Evolutionary conservation across 2,797 vertebrate genomes (phyloP), one percentile per base, ranked within the genome.

Genomic region (Acomys russatus): DNA sequence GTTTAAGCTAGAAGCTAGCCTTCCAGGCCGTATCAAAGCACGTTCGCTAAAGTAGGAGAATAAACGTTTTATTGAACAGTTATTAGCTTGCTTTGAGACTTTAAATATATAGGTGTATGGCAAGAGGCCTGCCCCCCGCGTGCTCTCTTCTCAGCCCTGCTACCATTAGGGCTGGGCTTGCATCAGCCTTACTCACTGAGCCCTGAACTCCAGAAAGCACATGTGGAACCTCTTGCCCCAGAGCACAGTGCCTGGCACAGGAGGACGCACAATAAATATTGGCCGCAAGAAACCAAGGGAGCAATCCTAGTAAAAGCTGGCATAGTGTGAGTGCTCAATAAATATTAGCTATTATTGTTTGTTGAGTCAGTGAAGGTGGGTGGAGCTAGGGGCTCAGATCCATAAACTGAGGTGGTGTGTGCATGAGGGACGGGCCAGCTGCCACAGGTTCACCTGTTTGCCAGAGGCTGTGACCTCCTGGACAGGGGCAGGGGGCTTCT

Each of bases 1-100:
- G 49, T 51, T 82, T 82, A 84, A 0, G 12, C 49, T 59, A 61
- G 83, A 93, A 79, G 23, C 68, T 79, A 59, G 49, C 18, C 76
- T 25, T 63, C 14, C n/a, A 66, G 63, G 80, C 70, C n/a, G 35
- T 15, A 73, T 49, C 68, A 74, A 83, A 54, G 23, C 3, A 4
- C 25, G 30, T 33, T 91, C 38, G 49, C 83, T 91, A 22, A 66
- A 92, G 63, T 95, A 96, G 94, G 96, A 96, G 96, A 96, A 92
- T 91, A 96, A 92, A 92, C 59, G 63, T 92, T 97, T 97, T 97
- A 97, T 97, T 97, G 17, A 96, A 92, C 68, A 93, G 83, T 59
- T 92, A 76, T 83, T 73, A 93, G 74, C 94, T 87, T 79, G 87
- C 78, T 54, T 88, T 85, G 59, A 54, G 82, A 85, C 85, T 94